Percentiles rank a stretch among this genome's conserved stretches.
Evolutionary conservation across 1,140 invertebrate genomes (phyloP).

Genomic region (Glossosoma conforme): DNA sequence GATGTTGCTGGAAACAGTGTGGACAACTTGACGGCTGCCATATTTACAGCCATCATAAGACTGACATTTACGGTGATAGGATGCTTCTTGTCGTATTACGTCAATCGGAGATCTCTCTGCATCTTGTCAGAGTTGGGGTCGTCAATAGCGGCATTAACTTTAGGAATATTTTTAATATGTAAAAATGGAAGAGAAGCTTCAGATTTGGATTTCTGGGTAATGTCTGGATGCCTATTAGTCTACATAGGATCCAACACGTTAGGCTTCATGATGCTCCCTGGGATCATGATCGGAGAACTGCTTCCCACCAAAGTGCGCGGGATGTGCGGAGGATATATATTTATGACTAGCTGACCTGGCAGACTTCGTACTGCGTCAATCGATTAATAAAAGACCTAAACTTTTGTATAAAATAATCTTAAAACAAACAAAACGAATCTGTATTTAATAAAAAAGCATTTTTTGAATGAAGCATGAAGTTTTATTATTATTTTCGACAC

Average conservation of each 20-base stretch:
- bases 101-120: constrained; percentile 59
- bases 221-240: constrained; percentile 51
- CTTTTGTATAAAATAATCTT: too few relatives aligned
- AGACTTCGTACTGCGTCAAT: too few relatives aligned
- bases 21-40: constrained; percentile 54
- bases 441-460: too few relatives aligned
- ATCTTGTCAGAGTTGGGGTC: constrained; percentile 62
- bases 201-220: constrained; percentile 43
- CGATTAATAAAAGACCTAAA: too few relatives aligned
- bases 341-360: too few relatives aligned
- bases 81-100: constrained; percentile 55
- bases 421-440: too few relatives aligned
- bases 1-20: constrained; percentile 48
- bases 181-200: constrained; percentile 39
- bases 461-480: too few relatives aligned
- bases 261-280: constrained; percentile 65
- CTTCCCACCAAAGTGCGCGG: constrained; percentile 62
- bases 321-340: constrained; percentile 62
- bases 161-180: constrained; percentile 52
- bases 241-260: constrained; percentile 67
- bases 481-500: too few relatives aligned
- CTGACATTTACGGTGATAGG: constrained; percentile 58
- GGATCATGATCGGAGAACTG: constrained; percentile 66
- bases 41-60: constrained; percentile 59
- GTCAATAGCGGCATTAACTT: constrained; percentile 51